Evolutionary conservation across 2,113 vertebrate species (phyloP).

Genomic region (Acrocephalus arundinaceus): DNA sequence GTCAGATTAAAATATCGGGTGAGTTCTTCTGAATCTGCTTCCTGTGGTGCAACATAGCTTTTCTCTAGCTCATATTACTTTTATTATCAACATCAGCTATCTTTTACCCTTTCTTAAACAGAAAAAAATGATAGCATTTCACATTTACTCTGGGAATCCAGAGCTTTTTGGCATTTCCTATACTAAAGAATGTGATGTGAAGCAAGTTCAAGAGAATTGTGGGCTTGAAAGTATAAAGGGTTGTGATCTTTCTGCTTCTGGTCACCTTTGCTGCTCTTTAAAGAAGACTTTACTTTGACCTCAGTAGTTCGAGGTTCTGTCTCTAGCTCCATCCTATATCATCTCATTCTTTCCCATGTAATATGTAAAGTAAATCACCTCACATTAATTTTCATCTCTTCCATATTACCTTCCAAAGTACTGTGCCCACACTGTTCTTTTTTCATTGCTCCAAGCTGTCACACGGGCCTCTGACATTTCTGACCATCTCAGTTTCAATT

Average conservation of each 20-base stretch:
- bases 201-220: not conserved
- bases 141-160: not conserved
- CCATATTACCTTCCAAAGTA: not conserved
- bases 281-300: not conserved
- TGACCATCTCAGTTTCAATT: not conserved
- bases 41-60: not conserved
- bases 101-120: not conserved
- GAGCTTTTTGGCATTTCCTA: not conserved
- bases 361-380: not conserved
- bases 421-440: rapidly evolving
- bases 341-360: not conserved
- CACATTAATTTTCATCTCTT: not conserved
- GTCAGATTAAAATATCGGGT: not conserved
- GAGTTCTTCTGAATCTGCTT: not conserved
- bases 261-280: not conserved
- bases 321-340: not conserved
- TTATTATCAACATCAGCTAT: not conserved
- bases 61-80: not conserved
- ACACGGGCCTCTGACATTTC: not conserved
- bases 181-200: not conserved
- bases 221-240: not conserved
- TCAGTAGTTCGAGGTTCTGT: not conserved
- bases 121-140: not conserved
- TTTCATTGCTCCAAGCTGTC: not conserved
- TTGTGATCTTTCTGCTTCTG: not conserved